A percentile compares a stretch with the other conserved stretches of the same genome.
phyloP scores from a whole-genome alignment of 2,888 invertebrate species.

The Orthosia cruda region DNA sequence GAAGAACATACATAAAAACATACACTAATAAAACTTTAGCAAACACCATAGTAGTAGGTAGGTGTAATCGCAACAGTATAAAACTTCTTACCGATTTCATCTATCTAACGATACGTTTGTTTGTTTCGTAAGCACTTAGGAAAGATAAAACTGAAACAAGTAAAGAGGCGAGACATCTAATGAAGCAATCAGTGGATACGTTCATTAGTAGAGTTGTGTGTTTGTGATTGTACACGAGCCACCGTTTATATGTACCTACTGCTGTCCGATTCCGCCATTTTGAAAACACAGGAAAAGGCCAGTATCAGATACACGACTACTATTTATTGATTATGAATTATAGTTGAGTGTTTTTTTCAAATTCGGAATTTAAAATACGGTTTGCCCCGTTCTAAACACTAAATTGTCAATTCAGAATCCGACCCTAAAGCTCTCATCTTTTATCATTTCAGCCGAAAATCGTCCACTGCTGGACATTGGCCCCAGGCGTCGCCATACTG shows the following conservation, averaged over 20 bases:
- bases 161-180: constrained; percentile 55
- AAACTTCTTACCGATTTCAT: constrained; percentile 42
- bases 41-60: background rate
- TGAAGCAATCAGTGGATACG: constrained; percentile 62
- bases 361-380: no score
- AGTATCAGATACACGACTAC: background rate
- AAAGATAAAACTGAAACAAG: constrained; percentile 56
- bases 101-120: constrained; percentile 44
- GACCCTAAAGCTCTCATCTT: no score
- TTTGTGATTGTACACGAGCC: constrained; percentile 26
- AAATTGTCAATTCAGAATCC: no score
- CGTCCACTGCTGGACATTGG: no score
- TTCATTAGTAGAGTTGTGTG: constrained; percentile 46
- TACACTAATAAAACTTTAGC: constrained; percentile 25
- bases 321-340: background rate
- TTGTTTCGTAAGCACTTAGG: constrained; percentile 50
- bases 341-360: no score
- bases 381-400: no score
- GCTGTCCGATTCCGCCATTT: background rate
- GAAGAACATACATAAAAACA: no score
- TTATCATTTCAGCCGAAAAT: no score
- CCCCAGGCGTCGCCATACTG: no score
- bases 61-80: constrained; percentile 23
- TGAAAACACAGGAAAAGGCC: background rate
- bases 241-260: constrained; percentile 8